These are phyloP conservation scores for Pseudoatta argentina DNA, from an alignment of 1,140 invertebrate genomes.

Conservation along the genomic window DNA sequence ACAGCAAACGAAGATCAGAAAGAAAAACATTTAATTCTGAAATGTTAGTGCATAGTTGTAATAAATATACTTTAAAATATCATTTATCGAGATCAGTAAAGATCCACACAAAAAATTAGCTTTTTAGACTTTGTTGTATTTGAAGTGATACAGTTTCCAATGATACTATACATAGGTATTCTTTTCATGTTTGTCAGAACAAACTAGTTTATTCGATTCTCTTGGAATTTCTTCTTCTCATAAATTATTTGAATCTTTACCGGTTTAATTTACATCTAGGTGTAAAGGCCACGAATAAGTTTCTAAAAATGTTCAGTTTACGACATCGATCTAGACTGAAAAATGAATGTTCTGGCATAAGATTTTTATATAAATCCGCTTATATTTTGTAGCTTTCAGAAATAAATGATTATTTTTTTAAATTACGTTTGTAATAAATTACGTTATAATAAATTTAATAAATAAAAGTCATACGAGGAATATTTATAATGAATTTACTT, in stretches of 20 bases:
- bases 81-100: too few species aligned
- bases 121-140: neutral
- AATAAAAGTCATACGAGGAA: neutral
- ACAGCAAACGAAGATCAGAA: neutral
- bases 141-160: neutral
- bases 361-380: neutral
- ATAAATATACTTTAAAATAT: neutral
- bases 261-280: constrained; percentile 15
- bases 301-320: neutral
- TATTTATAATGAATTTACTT: neutral
- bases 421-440: neutral
- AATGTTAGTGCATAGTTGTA: neutral
- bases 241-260: constrained; percentile 33
- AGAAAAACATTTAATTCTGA: neutral
- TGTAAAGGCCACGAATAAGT: neutral
- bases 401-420: neutral
- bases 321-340: neutral
- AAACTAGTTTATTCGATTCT: constrained; percentile 29
- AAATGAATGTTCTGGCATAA: neutral
- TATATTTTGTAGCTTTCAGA: neutral
- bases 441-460: neutral
- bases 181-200: neutral
- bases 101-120: neutral
- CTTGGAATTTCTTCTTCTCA: neutral
- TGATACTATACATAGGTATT: neutral